Evolutionary conservation across 2,888 invertebrate genomes (phyloP).

Genomic region (Laothoe populi): DNA sequence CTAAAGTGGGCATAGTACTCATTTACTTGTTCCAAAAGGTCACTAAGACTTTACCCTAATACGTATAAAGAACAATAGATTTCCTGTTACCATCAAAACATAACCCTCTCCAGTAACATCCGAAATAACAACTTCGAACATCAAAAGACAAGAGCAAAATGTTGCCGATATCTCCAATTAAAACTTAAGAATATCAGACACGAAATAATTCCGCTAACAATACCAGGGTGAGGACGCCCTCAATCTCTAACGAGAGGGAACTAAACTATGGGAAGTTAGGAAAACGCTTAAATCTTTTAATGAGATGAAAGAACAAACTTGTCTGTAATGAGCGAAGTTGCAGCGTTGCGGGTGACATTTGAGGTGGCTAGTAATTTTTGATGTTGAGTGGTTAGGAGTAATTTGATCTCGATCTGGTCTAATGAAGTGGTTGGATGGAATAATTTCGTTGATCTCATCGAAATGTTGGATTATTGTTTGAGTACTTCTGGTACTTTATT

Average conservation of each 20-base stretch:
- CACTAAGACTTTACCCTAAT: no score
- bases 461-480: neutral
- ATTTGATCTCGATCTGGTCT: neutral
- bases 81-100: no score
- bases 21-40: no score
- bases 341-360: neutral
- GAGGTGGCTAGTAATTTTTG: neutral
- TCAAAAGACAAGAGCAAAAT: neutral
- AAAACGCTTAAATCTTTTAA: conserved; percentile 26
- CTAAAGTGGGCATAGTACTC: no score
- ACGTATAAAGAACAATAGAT: neutral
- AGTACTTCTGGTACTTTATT: no score
- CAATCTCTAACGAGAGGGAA: conserved; percentile 24
- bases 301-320: conserved; percentile 25
- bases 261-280: conserved; percentile 23
- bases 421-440: no score
- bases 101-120: neutral
- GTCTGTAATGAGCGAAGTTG: conserved; percentile 20
- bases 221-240: conserved; percentile 3
- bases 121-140: neutral
- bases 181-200: conserved; percentile 33
- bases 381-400: neutral
- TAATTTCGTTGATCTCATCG: neutral
- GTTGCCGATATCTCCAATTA: conserved; percentile 35
- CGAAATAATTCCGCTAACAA: conserved; percentile 17